Conservation (phyloP, 23 tunicate genomes). For the Corella eumyota region DNA sequence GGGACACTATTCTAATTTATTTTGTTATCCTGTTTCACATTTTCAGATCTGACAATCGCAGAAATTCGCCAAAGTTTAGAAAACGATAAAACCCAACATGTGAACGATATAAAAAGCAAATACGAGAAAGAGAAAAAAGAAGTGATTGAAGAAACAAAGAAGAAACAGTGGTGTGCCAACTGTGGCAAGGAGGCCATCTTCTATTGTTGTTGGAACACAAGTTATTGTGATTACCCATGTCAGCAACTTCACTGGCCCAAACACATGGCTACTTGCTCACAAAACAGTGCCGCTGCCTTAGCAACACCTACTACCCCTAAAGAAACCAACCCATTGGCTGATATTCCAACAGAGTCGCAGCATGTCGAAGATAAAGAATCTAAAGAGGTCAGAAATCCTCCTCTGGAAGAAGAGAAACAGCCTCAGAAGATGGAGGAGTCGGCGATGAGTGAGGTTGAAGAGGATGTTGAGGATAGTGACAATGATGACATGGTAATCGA, state of each 20-base stretch:
- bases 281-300: constrained; percentile 22
- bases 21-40: not conserved
- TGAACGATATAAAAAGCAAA: constrained; percentile 61
- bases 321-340: too few species aligned
- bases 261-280: constrained; percentile 86
- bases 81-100: constrained; percentile 61
- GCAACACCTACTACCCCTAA: constrained; percentile 8
- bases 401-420: not conserved
- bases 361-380: constrained; percentile 1
- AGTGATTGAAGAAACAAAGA: constrained; percentile 77
- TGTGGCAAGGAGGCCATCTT: constrained; percentile 92
- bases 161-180: constrained; percentile 98
- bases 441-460: constrained; percentile 2
- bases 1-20: too few species aligned
- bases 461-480: constrained; percentile 34
- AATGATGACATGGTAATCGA: constrained; percentile 59
- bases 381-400: not conserved
- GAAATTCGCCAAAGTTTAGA: constrained; percentile 96
- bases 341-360: not conserved
- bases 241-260: constrained; percentile 98
- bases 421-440: constrained; percentile 3
- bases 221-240: constrained; percentile 97
- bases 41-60: constrained; percentile 69
- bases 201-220: constrained; percentile 99
- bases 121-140: constrained; percentile 52